Base-by-base conservation (phyloP, 2,113 vertebrate species). In the Gallinago jamesoni region DNA sequence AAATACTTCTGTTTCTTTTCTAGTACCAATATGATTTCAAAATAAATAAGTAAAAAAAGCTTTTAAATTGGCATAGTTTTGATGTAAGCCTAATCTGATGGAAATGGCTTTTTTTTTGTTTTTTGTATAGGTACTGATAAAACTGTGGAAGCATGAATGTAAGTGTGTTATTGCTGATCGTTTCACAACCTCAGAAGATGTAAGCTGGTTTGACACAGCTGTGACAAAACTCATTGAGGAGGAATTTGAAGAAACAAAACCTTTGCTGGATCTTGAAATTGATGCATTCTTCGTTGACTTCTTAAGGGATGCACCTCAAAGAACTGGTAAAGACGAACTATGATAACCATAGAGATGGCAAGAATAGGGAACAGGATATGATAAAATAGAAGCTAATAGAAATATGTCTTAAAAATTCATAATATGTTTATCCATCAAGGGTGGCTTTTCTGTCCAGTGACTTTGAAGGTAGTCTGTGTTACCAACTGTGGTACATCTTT, bases 281-380 rank as follows among this genome's bases (percentile, higher is more conserved):
- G 98, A 99, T 74, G 45, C 95, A n/a, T 99, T 98, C 90, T 99
- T 99, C 97, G 99, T 99, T 67, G 99, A 99, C 97, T 99, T 99
- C 97, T 97, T 99, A 70, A 98, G 98, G 84, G 98, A 99, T 68
- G 97, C 98, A 22, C 98, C 99, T 27, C 98, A 99, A 94, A 98
- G 95, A 72, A 98, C 98, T 98, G 99, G 99, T 99, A 98, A 98
- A 45, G 7, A 37, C 45, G 27, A 12, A 5, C 37, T 67, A 17
- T 59, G 23, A 77, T 76, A 59, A 27, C 39, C 8, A 7, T 47
- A 12, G 33, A 63, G 28, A 52, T 77, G 6, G 21, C 14, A 64
- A 57, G 13, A 80, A 22, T 47, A 48, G 57, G 39, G 55, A 80
- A 89, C 24, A 9, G 5, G 19, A 15, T 76, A 21, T 39, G 15